Evolutionary conservation across 2,888 invertebrate genomes (phyloP), one percentile per base, ranked within the genome.

Genomic region (Camponotus fellah): DNA sequence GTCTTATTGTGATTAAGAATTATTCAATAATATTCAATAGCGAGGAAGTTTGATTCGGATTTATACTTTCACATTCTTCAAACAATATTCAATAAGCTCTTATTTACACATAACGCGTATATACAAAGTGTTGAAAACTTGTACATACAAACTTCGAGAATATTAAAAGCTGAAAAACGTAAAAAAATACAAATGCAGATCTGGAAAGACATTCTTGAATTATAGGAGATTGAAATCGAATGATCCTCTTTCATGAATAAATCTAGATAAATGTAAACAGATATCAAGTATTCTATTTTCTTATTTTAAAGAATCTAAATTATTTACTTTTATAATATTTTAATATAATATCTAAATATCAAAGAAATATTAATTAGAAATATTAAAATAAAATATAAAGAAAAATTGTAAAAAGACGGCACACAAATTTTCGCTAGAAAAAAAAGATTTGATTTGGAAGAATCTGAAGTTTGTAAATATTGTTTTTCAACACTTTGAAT

Each of bases 121-220:
- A 65, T 49, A 49, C 26, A 76, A 62, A 62, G 8, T 60, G 3
- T 43, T 74, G 46, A 62, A 75, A 76, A 76, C 0, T 37, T 76
- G 37, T 10, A 46, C 37, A 6, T 74, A 72, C 21, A 80, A 84
- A 82, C 53, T 85, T 79, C 60, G 32, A 64, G 75, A 74, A 71
- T 34, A 17, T 56, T 40, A 8, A 58, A 26, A 32, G n/a, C 43
- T 14, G 2, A 69, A 60, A 60, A 32, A 34, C 21, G 12, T 3
- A 6, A 21, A 12, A 21, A 12, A 21, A n/a, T 21, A 32, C 43
- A 26, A 43, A 40, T 58, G 14, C 26, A 40, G 12, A 8, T 40
- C 14, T 74, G n/a, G 32, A 43, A 62, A 43, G 32, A 14, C n/a
- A 21, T 43, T 60, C 0, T 21, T 58, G 12, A n/a, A 40, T 68